phyloP scores from a whole-genome alignment of 2,113 vertebrate genomes.

The Oxyruncus cristatus region DNA sequence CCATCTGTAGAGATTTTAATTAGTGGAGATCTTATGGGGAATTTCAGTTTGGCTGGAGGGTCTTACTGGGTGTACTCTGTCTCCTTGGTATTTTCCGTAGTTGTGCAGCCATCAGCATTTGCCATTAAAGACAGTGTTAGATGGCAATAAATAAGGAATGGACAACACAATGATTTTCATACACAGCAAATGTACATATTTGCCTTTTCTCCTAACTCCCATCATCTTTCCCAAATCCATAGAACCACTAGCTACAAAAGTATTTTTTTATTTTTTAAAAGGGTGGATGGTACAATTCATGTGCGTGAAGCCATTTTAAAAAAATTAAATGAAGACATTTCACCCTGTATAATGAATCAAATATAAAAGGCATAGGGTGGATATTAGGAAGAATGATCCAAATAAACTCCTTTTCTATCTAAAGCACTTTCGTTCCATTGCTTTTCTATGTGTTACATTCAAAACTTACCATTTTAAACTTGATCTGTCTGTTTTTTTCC shows the following conservation, averaged over 20 bases:
- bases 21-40: slow-evolving; percentile 13
- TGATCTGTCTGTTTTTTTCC: neutral
- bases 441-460: neutral
- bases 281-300: neutral
- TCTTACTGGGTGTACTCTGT: neutral
- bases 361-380: neutral
- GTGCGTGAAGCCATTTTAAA: neutral
- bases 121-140: neutral
- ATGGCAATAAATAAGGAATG: neutral
- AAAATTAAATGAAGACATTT: neutral
- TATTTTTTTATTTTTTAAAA: neutral
- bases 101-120: neutral
- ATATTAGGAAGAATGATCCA: neutral
- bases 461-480: neutral
- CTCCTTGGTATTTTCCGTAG: neutral
- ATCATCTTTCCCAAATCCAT: neutral
- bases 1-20: slow-evolving; percentile 52
- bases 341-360: neutral
- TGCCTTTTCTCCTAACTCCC: neutral
- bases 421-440: neutral
- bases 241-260: neutral
- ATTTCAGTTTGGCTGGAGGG: slow-evolving; percentile 36
- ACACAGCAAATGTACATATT: neutral
- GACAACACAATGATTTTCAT: neutral
- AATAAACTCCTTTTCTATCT: neutral